Evolutionary conservation across 53 echinoderm and acorn worm species (phyloP).

Genomic region (Patiria pectinifera): DNA sequence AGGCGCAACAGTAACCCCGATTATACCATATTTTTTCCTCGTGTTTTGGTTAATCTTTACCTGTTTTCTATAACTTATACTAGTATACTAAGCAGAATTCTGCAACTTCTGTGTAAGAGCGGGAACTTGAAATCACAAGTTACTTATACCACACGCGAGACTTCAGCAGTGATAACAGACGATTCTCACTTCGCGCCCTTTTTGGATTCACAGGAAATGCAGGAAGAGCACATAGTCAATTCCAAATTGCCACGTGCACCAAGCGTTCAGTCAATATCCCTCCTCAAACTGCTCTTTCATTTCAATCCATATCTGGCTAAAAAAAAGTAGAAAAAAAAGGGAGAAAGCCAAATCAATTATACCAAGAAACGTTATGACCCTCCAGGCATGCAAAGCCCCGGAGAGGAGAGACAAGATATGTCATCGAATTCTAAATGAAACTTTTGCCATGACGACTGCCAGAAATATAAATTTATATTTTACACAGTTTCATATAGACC

Average conservation of each 20-base stretch:
- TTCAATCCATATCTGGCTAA: background rate
- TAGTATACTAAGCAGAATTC: too few species aligned
- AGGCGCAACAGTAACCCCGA: background rate
- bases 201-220: background rate
- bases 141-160: background rate
- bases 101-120: too few species aligned
- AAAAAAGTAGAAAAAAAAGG: background rate
- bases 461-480: background rate
- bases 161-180: background rate
- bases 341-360: conserved; percentile 50
- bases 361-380: conserved; percentile 30
- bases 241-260: conserved; percentile 27
- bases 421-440: conserved; percentile 60
- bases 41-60: too few species aligned
- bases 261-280: background rate
- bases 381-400: background rate
- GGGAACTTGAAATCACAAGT: too few species aligned
- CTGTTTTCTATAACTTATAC: too few species aligned
- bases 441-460: conserved; percentile 44
- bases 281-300: conserved; percentile 6
- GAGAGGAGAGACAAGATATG: conserved; percentile 2
- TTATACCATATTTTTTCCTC: background rate
- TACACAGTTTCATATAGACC: background rate
- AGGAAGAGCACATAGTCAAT: conserved; percentile 1
- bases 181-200: background rate